phyloP scores from a whole-genome alignment of 2,113 vertebrate species.

The Pterocles gutturalis region DNA sequence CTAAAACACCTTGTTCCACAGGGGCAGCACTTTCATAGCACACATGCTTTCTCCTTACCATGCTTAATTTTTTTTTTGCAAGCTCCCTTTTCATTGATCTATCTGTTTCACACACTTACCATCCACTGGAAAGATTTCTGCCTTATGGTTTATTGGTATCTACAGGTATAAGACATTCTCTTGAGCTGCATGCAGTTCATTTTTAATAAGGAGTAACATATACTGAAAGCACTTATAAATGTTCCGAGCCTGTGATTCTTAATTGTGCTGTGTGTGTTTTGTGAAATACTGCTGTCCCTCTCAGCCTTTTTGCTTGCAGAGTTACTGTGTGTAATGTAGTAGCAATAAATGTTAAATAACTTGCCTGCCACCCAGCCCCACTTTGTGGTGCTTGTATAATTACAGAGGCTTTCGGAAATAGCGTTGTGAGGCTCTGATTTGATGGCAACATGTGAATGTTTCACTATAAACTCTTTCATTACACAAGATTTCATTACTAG shows the following conservation, averaged over 20 bases:
- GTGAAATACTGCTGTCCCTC: conserved; percentile 4
- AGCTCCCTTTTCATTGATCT: neutral
- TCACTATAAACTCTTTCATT: conserved; percentile 55
- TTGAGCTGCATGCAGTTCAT: neutral
- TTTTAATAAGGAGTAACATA: neutral
- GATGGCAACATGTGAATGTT: neutral
- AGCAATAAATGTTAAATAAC: conserved; percentile 44
- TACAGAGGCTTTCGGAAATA: conserved; percentile 32
- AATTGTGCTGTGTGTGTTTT: neutral
- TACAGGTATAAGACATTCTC: neutral
- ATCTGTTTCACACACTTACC: neutral
- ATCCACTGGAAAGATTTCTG: neutral
- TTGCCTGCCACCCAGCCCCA: neutral
- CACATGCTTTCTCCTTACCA: neutral
- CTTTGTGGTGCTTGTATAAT: conserved; percentile 16
- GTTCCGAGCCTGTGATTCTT: neutral
- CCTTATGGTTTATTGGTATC: neutral
- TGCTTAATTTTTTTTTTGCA: neutral
- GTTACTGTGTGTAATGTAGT: neutral
- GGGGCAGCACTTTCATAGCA: neutral
- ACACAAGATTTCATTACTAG: conserved; percentile 53
- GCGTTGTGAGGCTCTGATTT: conserved; percentile 26
- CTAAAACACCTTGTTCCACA: neutral
- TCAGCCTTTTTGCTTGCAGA: neutral
- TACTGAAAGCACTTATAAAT: neutral